These are phyloP conservation scores for Eulemur albifrons DNA, from an alignment of 2,797 vertebrate genomes.

Conservation along the genomic window DNA sequence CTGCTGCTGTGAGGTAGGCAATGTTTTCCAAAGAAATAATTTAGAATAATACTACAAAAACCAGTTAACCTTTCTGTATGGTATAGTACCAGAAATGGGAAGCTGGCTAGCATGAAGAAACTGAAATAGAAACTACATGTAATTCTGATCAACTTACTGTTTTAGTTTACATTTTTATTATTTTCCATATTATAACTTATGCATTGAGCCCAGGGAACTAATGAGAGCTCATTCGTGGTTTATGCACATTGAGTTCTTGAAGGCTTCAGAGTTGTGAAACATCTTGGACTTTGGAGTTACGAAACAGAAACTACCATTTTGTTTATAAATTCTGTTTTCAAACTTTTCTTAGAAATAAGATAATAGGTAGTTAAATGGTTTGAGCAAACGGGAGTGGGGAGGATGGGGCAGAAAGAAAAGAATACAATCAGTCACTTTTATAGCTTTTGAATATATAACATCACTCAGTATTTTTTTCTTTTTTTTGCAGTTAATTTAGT, in stretches of 20 bases:
- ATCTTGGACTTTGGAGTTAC: not conserved
- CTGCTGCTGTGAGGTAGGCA: constrained; percentile 53
- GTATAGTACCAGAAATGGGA: not conserved
- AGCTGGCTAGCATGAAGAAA: constrained; percentile 3
- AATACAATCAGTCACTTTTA: not conserved
- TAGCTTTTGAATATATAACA: not conserved
- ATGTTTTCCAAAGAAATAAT: constrained; percentile 54
- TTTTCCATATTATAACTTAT: constrained; percentile 5
- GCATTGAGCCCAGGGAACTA: not conserved
- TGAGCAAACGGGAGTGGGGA: not conserved
- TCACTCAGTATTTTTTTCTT: not conserved
- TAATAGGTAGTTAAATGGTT: constrained; percentile 27
- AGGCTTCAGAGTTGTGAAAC: constrained; percentile 6
- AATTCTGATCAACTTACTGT: constrained; percentile 2
- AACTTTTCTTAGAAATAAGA: constrained; percentile 9
- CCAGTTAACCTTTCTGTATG: constrained; percentile 13
- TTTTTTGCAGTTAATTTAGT: not conserved
- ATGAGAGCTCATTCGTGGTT: not conserved
- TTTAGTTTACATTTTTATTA: constrained; percentile 21
- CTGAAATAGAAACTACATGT: not conserved
- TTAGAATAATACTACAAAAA: constrained; percentile 12
- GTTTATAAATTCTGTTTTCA: constrained; percentile 36
- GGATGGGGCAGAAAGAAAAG: not conserved
- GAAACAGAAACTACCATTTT: constrained; percentile 35
- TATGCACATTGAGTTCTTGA: not conserved